These are phyloP conservation scores for Bambusicola thoracicus DNA, from an alignment of 2,113 vertebrate species.

Conservation along the genomic window DNA sequence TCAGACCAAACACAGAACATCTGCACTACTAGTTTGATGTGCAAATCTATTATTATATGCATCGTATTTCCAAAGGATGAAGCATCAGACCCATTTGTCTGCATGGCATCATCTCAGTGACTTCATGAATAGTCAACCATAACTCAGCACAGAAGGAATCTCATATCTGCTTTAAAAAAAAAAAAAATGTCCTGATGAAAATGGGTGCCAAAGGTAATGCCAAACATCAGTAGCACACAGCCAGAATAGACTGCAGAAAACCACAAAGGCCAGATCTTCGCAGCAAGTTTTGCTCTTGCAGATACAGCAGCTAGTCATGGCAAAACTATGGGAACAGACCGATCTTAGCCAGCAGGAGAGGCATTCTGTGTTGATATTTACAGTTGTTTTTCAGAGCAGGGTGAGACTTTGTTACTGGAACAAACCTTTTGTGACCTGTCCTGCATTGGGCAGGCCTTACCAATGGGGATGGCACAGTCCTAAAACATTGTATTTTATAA, in stretches of 20 bases:
- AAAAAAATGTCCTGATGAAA: neutral
- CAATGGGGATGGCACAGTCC: neutral
- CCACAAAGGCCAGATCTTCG: neutral
- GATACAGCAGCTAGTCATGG: neutral
- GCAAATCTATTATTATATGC: neutral
- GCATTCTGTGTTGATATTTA: neutral
- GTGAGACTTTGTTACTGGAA: neutral
- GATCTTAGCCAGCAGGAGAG: neutral
- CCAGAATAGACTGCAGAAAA: neutral
- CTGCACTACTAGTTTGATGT: neutral
- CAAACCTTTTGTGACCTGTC: neutral
- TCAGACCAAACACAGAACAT: neutral
- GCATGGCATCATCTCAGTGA: neutral
- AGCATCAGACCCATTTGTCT: neutral
- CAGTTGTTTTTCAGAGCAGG: neutral
- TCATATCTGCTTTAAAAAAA: neutral
- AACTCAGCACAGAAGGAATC: neutral
- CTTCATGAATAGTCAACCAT: neutral
- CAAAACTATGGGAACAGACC: accelerated
- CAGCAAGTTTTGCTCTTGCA: neutral
- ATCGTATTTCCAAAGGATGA: neutral
- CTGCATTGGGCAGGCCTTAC: neutral
- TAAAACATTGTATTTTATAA: neutral
- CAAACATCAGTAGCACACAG: neutral
- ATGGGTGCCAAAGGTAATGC: neutral